Evolutionary conservation across 2,797 vertebrate species (phyloP), one percentile per base, ranked within the genome.

Genomic region (Hipposideros larvatus): DNA sequence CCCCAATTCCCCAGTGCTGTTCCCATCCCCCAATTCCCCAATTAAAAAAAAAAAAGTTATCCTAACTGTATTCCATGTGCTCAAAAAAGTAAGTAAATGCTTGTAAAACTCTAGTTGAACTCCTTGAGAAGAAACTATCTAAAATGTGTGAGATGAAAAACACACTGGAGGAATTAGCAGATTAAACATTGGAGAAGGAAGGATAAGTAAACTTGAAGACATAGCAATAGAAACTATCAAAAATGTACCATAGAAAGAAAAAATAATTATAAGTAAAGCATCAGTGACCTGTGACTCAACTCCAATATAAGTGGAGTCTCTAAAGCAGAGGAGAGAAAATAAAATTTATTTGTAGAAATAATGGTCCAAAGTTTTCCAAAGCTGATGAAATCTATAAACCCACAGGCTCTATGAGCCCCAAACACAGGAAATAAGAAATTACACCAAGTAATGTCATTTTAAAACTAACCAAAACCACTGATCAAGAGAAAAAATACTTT

Each of bases 301-400:
- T 75, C 31, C 41, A 80, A 28, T 61, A 31, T n/a, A 5, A 59
- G 13, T 94, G 66, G 22, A 80, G 24, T 53, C 6, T 48, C 61
- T 24, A 73, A 75, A 24, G 6, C 19, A 71, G 4, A 65, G 16
- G 3, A 79, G 13, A 87, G 28, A 77, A 82, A 68, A 48, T 51
- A 90, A 88, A 92, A 66, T 26, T 7, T 65, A 80, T 84, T 71
- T 92, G 51, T 78, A 83, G n/a, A 94, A 96, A 92, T 73, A 87
- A 53, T 24, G 24, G 51, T 4, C 8, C 43, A 93, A 94, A 63
- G 13, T 78, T 90, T 78, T 82, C 51, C 59, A 89, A 79, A 88
- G 34, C 83, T 34, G 15, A 84, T 74, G 7, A 85, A 94, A 90
- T 22, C 18, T 48, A 5, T 48, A 89, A 89, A 65, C 4, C 37